phyloP scores from a whole-genome alignment of 2,888 invertebrate genomes.

The Ceraclea dissimilis region DNA sequence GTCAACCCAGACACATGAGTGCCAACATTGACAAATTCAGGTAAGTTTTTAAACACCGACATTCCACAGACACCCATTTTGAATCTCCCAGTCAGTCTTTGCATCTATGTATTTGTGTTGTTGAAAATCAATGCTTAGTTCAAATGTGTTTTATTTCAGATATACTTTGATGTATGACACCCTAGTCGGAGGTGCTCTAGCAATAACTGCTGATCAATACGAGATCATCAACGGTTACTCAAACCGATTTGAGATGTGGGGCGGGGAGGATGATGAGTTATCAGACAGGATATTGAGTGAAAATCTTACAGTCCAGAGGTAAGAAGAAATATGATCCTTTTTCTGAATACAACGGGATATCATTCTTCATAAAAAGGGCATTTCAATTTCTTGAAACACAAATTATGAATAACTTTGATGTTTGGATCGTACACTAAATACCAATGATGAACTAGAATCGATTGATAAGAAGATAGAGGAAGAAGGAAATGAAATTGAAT shows the following conservation, averaged over 20 bases:
- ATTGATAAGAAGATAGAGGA: too few relatives aligned
- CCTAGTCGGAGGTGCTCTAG: slow-evolving; percentile 40
- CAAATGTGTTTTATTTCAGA: slow-evolving; percentile 21
- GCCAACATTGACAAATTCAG: slow-evolving; percentile 75
- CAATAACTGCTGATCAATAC: slow-evolving; percentile 37
- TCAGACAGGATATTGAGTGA: slow-evolving; percentile 31
- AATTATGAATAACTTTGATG: background rate
- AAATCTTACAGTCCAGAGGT: slow-evolving; percentile 35
- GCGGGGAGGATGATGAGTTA: slow-evolving; percentile 46
- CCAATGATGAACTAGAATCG: too few relatives aligned
- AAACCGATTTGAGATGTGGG: slow-evolving; percentile 41
- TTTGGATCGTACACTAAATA: too few relatives aligned
- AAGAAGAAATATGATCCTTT: slow-evolving; percentile 10
- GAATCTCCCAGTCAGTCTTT: background rate
- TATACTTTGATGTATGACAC: slow-evolving; percentile 31
- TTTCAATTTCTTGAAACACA: background rate
- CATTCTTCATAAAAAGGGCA: background rate
- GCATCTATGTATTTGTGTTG: too few relatives aligned
- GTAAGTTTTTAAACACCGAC: slow-evolving; percentile 26
- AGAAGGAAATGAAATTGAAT: too few relatives aligned
- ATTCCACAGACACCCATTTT: background rate
- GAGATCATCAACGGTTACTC: slow-evolving; percentile 38
- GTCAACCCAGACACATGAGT: slow-evolving; percentile 79
- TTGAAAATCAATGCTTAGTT: too few relatives aligned
- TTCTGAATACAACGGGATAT: background rate